Conservation (phyloP, 2,113 vertebrate species). For the Baryphthengus martii region DNA sequence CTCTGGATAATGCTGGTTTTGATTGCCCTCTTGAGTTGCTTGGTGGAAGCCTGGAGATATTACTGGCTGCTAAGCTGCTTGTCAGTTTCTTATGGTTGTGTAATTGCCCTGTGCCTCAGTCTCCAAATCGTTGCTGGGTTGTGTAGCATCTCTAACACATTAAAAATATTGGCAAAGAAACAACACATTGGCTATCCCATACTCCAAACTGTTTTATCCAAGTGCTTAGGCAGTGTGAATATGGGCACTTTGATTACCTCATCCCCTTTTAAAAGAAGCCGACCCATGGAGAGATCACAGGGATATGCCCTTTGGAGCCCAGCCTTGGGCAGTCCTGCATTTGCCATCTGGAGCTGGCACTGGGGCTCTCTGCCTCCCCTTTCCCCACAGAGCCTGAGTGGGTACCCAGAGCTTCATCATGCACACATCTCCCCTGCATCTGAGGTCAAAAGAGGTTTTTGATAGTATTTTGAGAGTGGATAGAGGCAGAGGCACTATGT, state of each 20-base stretch:
- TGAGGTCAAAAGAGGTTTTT: not conserved
- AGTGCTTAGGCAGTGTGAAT: not conserved
- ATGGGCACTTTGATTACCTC: not conserved
- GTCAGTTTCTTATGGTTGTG: not conserved
- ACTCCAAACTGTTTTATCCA: not conserved
- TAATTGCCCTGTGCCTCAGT: not conserved
- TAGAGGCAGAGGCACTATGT: not conserved
- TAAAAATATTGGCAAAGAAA: not conserved
- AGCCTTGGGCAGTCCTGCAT: not conserved
- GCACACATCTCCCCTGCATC: fast-evolving
- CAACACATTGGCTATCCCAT: not conserved
- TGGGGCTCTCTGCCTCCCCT: not conserved
- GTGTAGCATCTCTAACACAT: not conserved
- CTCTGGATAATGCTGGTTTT: not conserved
- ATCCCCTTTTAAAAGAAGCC: not conserved
- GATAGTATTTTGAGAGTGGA: not conserved
- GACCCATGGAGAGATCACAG: not conserved
- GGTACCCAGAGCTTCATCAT: not conserved
- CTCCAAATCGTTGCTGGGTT: not conserved
- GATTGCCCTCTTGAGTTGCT: not conserved
- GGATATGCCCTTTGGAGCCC: not conserved
- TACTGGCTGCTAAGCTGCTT: not conserved
- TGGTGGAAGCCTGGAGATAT: not conserved
- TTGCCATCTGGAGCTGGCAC: not conserved
- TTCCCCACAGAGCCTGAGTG: not conserved